Evolutionary conservation across 2,113 vertebrate genomes (phyloP).

Genomic region (Ondatra zibethicus): DNA sequence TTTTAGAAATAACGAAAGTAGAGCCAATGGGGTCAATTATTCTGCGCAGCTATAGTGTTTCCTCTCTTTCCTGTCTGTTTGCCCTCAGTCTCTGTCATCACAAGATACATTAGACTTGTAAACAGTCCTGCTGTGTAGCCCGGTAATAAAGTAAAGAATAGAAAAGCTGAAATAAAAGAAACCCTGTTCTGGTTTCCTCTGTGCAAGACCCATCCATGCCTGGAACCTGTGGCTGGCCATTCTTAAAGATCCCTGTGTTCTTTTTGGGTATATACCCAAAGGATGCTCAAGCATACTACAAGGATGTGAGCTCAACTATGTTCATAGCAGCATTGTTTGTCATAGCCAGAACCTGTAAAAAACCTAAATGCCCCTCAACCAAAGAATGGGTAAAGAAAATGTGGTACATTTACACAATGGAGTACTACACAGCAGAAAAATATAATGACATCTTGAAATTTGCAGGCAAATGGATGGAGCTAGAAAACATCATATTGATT

Average conservation of each 20-base stretch:
- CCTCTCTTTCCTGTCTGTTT: not conserved
- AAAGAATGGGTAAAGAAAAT: no score
- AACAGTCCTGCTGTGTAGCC: not conserved
- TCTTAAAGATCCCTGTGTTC: not conserved
- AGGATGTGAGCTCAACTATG: no score
- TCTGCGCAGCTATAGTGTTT: not conserved
- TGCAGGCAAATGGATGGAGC: no score
- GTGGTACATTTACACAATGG: no score
- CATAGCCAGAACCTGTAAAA: no score
- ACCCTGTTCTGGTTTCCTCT: not conserved
- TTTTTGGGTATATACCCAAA: no score
- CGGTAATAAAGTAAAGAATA: not conserved
- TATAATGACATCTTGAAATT: no score
- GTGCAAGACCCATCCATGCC: not conserved
- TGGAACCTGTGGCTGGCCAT: not conserved
- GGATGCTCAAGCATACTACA: no score
- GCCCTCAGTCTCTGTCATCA: not conserved
- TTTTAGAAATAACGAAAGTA: constrained; percentile 23
- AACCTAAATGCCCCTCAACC: no score
- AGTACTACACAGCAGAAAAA: no score
- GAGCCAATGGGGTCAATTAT: not conserved
- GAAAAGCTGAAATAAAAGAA: not conserved
- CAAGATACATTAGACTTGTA: not conserved
- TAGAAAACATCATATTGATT: no score
- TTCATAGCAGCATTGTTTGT: no score